Percentiles rank a stretch among this genome's conserved stretches.
phyloP scores from a whole-genome alignment of 1,140 invertebrate genomes.

The Bombus terrestris region DNA sequence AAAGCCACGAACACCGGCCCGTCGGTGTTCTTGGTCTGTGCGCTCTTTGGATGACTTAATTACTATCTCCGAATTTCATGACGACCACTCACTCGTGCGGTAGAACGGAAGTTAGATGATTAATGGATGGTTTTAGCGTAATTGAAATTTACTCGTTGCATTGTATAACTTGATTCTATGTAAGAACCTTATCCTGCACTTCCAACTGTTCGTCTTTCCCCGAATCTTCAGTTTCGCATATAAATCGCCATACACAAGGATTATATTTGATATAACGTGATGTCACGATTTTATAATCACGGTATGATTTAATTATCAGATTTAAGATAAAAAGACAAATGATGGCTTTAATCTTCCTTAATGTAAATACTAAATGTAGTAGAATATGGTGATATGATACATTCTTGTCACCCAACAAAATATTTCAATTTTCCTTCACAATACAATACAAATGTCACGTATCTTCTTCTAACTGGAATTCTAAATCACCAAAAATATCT shows the following conservation, averaged over 20 bases:
- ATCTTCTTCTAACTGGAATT: not conserved
- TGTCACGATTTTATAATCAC: too few relatives aligned
- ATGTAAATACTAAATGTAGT: too few relatives aligned
- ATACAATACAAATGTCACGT: not conserved
- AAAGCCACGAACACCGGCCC: constrained; percentile 63
- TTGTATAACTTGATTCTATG: not conserved
- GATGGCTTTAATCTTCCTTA: too few relatives aligned
- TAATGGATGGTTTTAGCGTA: not conserved
- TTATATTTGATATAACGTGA: not conserved
- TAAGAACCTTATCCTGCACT: not conserved
- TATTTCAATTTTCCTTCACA: not conserved
- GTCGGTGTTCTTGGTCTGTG: constrained; percentile 44
- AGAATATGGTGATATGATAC: too few relatives aligned
- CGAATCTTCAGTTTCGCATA: not conserved
- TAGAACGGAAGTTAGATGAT: constrained; percentile 24
- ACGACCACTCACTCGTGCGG: not conserved
- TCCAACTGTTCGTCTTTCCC: not conserved
- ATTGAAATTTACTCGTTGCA: not conserved
- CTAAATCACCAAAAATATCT: not conserved
- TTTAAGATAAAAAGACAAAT: too few relatives aligned
- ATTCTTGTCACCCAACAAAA: too few relatives aligned
- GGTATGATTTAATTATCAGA: too few relatives aligned
- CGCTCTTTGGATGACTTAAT: constrained; percentile 50
- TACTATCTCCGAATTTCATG: constrained; percentile 53
- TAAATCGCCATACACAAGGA: too few relatives aligned